These are phyloP conservation scores for Nycticebus coucang DNA, from an alignment of 2,113 vertebrate genomes.

Conservation along the genomic window DNA sequence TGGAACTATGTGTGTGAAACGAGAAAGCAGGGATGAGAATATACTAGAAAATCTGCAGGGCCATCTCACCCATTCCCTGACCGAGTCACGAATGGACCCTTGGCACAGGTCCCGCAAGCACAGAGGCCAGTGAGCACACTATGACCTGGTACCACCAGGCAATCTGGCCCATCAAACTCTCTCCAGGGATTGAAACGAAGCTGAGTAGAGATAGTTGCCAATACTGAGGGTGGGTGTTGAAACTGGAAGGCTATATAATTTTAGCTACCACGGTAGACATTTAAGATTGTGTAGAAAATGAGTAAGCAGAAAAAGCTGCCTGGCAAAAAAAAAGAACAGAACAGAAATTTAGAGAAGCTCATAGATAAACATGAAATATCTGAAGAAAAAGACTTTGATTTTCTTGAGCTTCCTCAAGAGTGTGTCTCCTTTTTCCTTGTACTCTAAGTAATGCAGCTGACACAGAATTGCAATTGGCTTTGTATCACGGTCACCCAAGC, in stretches of 20 bases:
- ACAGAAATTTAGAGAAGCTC: slow-evolving; percentile 25
- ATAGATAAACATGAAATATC: background rate
- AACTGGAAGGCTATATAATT: background rate
- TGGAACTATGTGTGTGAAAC: background rate
- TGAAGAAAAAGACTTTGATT: background rate
- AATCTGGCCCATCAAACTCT: background rate
- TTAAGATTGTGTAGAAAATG: background rate
- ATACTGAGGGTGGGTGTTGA: background rate
- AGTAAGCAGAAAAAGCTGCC: background rate
- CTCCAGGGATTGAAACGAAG: background rate
- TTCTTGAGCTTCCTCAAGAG: background rate
- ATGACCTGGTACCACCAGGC: background rate
- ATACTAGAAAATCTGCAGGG: background rate
- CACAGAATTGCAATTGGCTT: background rate
- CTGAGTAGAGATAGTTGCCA: background rate
- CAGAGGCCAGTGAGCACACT: background rate
- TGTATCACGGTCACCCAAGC: background rate
- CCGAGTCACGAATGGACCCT: background rate
- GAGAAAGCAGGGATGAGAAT: background rate
- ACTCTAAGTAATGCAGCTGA: background rate
- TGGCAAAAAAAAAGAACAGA: slow-evolving; percentile 9
- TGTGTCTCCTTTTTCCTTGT: background rate
- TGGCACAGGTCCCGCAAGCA: background rate
- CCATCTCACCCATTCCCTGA: background rate
- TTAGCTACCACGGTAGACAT: background rate